Evolutionary conservation across 2,797 vertebrate genomes (phyloP), one percentile per base, ranked within the genome.

Genomic region (Gephyroberyx darwinii): DNA sequence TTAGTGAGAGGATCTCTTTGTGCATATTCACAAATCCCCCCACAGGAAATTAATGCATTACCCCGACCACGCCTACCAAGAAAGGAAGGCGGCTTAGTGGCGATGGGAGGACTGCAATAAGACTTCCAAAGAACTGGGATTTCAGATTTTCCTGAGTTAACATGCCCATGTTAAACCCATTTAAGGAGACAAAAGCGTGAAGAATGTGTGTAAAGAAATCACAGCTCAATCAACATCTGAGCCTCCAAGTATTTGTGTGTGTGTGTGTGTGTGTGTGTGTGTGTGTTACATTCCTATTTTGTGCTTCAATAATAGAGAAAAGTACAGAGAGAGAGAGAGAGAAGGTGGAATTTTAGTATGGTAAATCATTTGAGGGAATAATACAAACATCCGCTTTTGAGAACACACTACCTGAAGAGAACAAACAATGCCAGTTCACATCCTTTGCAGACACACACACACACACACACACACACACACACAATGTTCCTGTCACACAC

Each of bases 1-100:
- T 90, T 89, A 91, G 74, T 68, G 77, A 74, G 69, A 89, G 85
- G 83, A 91, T 85, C 85, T 90, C 85, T 90, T 88, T 90, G 86
- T 89, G 85, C 79, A 85, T 86, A 86, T 84, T 89, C 82, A 86
- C 87, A 89, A 91, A 92, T 92, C 90, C 85, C 86, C 74, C 81
- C 75, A 86, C 89, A 91, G 87, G 86, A 93, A 91, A 91, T 90
- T 79, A 92, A 92, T 81, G 81, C 73, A 86, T 90, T 87, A 82
- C 51, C 69, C 69, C 71, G 83, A 82, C 73, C 69, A 71, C 66
- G 54, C 82, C 74, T 76, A 73, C 86, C 78, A 58, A 84, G 77
- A 77, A 62, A 85, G 74, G 69, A 85, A 86, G 85, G 81, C 63
- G n/a, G 83, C 87, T 90, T 91, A 90, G 71, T 78, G 77, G 59